Base-by-base conservation (phyloP, 2,113 vertebrate species). In the Phoenicopterus ruber region DNA sequence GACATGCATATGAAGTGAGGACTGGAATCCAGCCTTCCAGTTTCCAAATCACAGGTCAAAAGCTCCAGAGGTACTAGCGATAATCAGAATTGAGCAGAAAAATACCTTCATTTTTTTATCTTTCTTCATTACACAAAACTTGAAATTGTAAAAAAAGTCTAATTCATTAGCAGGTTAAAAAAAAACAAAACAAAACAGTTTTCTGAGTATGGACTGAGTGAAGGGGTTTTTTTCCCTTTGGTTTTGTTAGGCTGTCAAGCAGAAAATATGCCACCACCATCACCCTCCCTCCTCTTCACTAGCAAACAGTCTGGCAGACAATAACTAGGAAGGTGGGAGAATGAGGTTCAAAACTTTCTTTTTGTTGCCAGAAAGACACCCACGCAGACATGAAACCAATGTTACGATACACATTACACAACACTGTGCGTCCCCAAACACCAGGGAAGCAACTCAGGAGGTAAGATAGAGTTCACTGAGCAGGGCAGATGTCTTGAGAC, bases 321-420 rank as follows among this genome's bases (percentile, higher is more conserved):
- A 18, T 46, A 80, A 80, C 46, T 70, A 83, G 32, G 71, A 88
- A 90, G 72, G 82, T 61, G 67, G 59, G 58, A 94, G 55, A 92
- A 81, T 20, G 11, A 94, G 42, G 40, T 59, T 94, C 57, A 85
- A 76, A 76, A 69, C 18, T 72, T 94, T 70, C n/a, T 50, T 90
- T 40, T 93, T 86, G 63, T 73, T 91, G 71, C 76, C 80, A 94
- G 81, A 84, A 89, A 36, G 73, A 89, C 57, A 91, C 83, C 72
- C 94, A 82, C 81, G 2, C 61, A 84, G 57, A 91, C 44, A 67
- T 36, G 32, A 91, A 96, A 50, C 63, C 47, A 74, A 26, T 3
- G 2, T 91, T 93, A 82, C 3, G 7, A 79, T 73, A 81, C 38
- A 63, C 54, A 46, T 94, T 91, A 79, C 89, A 78, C 83, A 95